These are phyloP conservation scores for Oscheius sp. DNA, from an alignment of 2,888 invertebrate species.

Conservation along the genomic window DNA sequence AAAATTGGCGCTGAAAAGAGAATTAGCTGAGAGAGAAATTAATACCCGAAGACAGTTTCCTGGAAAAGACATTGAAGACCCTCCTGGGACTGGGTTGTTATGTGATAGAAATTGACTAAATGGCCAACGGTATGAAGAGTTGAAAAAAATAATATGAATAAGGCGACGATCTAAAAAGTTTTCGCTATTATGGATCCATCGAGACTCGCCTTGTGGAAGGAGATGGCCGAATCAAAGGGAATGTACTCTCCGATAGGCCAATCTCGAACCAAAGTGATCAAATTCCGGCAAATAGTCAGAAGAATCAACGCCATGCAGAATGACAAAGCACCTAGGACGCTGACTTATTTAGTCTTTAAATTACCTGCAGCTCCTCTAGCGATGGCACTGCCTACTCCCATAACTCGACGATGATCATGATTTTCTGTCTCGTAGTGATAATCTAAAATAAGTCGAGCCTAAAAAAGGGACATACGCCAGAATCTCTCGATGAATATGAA, in stretches of 20 bases:
- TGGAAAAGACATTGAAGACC: conserved; percentile 90
- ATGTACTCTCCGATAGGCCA: conserved; percentile 93
- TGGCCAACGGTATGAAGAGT: conserved; percentile 91
- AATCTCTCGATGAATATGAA: conserved; percentile 93
- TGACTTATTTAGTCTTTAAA: not conserved
- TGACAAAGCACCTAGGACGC: conserved; percentile 84
- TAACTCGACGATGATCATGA: conserved; percentile 91
- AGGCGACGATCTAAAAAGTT: conserved; percentile 83
- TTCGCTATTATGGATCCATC: not conserved
- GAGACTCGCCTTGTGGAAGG: conserved; percentile 84
- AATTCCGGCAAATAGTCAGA: conserved; percentile 85
- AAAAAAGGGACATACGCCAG: conserved; percentile 80
- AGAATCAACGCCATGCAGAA: conserved; percentile 92
- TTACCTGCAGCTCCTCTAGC: conserved; percentile 79
- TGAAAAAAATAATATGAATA: conserved; percentile 92
- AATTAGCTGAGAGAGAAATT: not conserved
- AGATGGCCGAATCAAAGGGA: conserved; percentile 92
- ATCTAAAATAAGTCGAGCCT: conserved; percentile 80
- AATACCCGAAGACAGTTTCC: conserved; percentile 84
- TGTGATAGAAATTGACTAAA: conserved; percentile 95
- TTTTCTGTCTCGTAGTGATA: conserved; percentile 97
- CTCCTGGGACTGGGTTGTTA: conserved; percentile 92
- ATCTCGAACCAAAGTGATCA: conserved; percentile 91
- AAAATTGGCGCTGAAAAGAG: conserved; percentile 81
- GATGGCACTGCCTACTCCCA: conserved; percentile 96